Base-by-base conservation (phyloP, 2,113 vertebrate genomes). In the Spermophilus dauricus region DNA sequence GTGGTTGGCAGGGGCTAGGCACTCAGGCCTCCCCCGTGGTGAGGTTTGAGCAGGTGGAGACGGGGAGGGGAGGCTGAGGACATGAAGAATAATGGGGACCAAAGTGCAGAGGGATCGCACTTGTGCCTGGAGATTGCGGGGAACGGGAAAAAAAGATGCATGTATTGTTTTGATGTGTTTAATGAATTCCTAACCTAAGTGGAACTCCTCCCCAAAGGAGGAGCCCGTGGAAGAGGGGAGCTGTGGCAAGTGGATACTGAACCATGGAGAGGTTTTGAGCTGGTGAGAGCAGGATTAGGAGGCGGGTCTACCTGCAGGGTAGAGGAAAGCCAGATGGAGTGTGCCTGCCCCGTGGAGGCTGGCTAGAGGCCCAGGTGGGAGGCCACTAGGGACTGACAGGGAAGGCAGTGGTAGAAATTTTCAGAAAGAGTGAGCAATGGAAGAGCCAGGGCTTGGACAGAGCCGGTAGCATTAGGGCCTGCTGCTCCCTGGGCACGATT, bases 171-270 rank as follows among this genome's bases (percentile, higher is more conserved):
- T 18, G 13, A 67, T 53, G 51, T 48, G 18, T 30, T 37, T 58
- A 48, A 75, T 28, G 53, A 26, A 34, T 63, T 20, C 53, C 22
- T 53, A 14, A 45, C 63, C 45, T 69, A 30, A 48, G 32, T 39
- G 2, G 2, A 56, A 37, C 2, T 61, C n/a, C 16, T 76, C 37
- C 11, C 69, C n/a, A 2, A n/a, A 70, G 65, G 30, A 34, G 39
- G 30, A 18, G 1, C 13, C 45, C 0, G 63, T 42, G 42, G 67
- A 56, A 28, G 0, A 12, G n/a, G 28, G 5, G 16, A 6, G 4
- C 24, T 1, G 18, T 2, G 56, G 34, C 2, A 32, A 24, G 20
- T 0, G n/a, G 32, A 8, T 1, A 12, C 48, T 3, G 6, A 73
- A 2, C 12, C 37, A 2, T 1, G 10, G 91, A 32, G 17, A 34